Conservation (phyloP, 2,113 vertebrate species). For the Polypterus bichir region DNA sequence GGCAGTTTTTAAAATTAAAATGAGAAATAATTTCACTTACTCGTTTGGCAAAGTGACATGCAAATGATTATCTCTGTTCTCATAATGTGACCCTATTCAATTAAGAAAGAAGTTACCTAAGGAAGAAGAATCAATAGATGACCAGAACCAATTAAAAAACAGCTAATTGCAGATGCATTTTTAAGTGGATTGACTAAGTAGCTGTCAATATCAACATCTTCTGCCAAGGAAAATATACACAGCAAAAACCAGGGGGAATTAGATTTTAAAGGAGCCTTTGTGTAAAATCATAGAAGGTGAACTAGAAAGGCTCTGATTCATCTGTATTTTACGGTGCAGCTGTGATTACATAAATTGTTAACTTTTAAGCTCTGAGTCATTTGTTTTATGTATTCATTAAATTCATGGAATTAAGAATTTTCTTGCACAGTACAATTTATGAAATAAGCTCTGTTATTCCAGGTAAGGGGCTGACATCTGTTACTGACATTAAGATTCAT, state of each 20-base stretch:
- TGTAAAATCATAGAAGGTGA: neutral
- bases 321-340: no score
- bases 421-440: no score
- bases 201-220: conserved; percentile 38
- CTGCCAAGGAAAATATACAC: conserved; percentile 31
- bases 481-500: no score
- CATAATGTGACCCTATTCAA: conserved; percentile 39
- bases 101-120: conserved; percentile 27
- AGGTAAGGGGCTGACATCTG: no score
- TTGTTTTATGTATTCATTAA: no score
- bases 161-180: conserved; percentile 48
- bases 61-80: conserved; percentile 31
- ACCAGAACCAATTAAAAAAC: conserved; percentile 50
- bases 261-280: conserved; percentile 22
- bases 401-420: no score
- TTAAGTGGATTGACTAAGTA: conserved; percentile 46
- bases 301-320: no score
- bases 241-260: conserved; percentile 15
- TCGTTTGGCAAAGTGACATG: conserved; percentile 21
- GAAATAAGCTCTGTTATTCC: no score
- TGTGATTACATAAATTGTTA: no score
- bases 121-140: conserved; percentile 40
- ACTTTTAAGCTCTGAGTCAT: no score
- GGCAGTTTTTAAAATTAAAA: conserved; percentile 13
- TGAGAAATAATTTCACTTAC: conserved; percentile 22